Conservation (phyloP, 1,140 invertebrate species). For the Drosophila lacteicornis region DNA sequence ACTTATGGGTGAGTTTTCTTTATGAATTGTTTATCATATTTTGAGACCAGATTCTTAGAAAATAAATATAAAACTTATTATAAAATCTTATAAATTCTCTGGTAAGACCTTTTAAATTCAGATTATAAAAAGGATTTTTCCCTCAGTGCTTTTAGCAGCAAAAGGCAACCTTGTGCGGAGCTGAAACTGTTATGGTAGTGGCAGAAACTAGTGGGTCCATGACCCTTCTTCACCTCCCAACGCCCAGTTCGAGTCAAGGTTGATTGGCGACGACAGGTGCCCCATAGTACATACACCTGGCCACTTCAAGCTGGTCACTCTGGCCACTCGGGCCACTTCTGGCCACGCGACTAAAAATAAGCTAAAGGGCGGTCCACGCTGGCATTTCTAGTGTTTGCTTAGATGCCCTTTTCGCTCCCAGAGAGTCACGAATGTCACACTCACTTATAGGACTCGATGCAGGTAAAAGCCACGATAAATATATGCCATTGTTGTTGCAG, state of each 20-base stretch:
- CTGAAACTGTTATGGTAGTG: slow-evolving; percentile 17
- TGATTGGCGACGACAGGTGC: slow-evolving; percentile 70
- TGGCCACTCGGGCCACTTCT: slow-evolving; percentile 45
- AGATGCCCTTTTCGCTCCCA: slow-evolving; percentile 49
- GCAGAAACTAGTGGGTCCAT: slow-evolving; percentile 23
- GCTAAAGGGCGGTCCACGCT: slow-evolving; percentile 44
- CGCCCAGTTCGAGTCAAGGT: slow-evolving; percentile 41
- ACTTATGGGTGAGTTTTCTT: no score
- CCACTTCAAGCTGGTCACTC: slow-evolving; percentile 52
- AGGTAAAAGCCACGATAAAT: slow-evolving; percentile 10
- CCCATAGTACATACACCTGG: slow-evolving; percentile 49
- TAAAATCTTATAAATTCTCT: not conserved
- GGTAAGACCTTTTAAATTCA: not conserved
- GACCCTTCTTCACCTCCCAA: slow-evolving; percentile 19
- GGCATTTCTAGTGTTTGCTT: slow-evolving; percentile 46
- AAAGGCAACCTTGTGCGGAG: slow-evolving; percentile 15
- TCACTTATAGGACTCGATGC: slow-evolving; percentile 19
- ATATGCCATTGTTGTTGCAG: slow-evolving; percentile 5
- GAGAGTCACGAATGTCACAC: slow-evolving; percentile 32
- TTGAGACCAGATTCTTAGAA: no score
- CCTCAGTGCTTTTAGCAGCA: slow-evolving; percentile 10
- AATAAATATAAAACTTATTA: not conserved
- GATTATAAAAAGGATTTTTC: not conserved
- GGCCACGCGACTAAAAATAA: slow-evolving; percentile 57
- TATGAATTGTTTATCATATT: no score